Evolutionary conservation across 2,888 invertebrate genomes (phyloP), one percentile per base, ranked within the genome.

Genomic region (Invenusta paracnida): DNA sequence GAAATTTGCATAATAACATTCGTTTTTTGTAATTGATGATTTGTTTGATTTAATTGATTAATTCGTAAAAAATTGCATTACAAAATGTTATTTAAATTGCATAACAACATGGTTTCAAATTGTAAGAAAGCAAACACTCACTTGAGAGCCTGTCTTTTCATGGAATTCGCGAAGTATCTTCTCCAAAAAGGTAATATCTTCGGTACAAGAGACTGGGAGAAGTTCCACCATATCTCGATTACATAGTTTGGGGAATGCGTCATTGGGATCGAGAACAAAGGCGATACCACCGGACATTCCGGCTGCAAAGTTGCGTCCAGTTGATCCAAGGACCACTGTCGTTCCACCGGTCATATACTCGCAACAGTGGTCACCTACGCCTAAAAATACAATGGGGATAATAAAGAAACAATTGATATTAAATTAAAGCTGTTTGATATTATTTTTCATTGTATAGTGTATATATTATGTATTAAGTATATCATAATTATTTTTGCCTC

Each of bases 291-390:
- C 96, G 86, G 97, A 97, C 85, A 85, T 85, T 0, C 85, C 99
- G 82, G 99, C 99, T 5, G 97, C 98, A 93, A 99, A 99, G 93
- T 99, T 99, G 87, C 98, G 93, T 0, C 99, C 99, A 2, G 98
- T 98, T 87, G 96, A 93, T 0, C 98, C 98, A 23, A 99, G 93
- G 89, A 99, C 95, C 84, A 99, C 93, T 87, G 95, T 95, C 87
- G 94, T 92, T 86, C 98, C 98, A 17, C 97, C 98, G 82, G 99
- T 99, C 99, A 99, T 99, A 92, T 99, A 99, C 93, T 99, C 99
- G 93, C 99, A 99, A 86, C 97, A 98, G 92, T 99, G 98, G 93
- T 99, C 99, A 67, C 99, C 99, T 86, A 97, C 97, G 85, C 98
- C 98, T 93, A 93, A 86, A 23, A 87, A 86, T 17, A 67, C 81